Conservation (phyloP, 2,113 vertebrate species). For the Anoplopoma fimbria region DNA sequence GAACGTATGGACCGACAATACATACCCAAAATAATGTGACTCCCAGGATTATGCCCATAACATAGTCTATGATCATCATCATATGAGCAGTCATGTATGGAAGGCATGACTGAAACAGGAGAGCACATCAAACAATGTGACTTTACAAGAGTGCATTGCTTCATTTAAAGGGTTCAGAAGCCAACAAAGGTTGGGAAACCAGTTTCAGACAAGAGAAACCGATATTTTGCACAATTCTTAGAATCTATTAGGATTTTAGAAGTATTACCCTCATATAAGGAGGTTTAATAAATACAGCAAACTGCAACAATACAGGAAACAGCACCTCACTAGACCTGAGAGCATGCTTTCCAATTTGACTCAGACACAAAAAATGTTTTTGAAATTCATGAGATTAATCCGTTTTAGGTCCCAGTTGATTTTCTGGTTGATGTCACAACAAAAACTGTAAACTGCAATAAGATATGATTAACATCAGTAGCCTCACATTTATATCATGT, state of each 20-base stretch:
- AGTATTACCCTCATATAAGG: background rate
- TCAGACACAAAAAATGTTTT: background rate
- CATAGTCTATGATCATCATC: accelerated
- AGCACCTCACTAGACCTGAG: background rate
- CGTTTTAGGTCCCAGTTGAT: background rate
- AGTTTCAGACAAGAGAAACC: background rate
- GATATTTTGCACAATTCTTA: background rate
- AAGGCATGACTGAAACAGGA: conserved; percentile 64
- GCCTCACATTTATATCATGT: no score
- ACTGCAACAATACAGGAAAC: background rate
- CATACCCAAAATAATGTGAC: conserved; percentile 63
- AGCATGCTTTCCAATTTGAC: background rate
- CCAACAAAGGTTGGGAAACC: background rate
- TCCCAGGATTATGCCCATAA: background rate
- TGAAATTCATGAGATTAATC: background rate
- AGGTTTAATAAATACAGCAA: background rate
- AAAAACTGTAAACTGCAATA: no score
- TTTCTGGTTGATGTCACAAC: no score
- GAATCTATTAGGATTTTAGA: background rate
- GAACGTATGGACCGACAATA: background rate
- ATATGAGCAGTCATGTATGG: background rate
- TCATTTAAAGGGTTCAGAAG: background rate
- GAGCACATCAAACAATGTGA: background rate
- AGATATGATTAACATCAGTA: no score
- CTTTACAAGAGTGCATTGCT: background rate